Conservation (phyloP, 1,140 invertebrate genomes). For the Drosophila suzukii region DNA sequence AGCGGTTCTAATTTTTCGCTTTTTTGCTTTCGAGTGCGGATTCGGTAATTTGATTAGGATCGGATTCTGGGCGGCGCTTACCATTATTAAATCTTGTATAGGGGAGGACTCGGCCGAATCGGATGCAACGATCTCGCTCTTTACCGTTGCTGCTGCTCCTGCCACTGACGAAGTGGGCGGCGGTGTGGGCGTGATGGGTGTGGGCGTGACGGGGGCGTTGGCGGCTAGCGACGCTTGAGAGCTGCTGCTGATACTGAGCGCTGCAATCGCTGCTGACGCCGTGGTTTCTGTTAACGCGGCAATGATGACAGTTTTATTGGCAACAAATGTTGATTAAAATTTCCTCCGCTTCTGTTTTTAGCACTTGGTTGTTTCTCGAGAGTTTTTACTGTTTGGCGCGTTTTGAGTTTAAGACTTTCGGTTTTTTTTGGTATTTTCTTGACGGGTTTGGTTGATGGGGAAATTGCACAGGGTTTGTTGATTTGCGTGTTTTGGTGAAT, state of each 20-base stretch:
- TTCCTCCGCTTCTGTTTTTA: slow-evolving; percentile 38
- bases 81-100: slow-evolving; percentile 81
- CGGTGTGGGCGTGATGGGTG: slow-evolving; percentile 34
- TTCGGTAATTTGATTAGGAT: slow-evolving; percentile 46
- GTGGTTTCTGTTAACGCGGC: slow-evolving; percentile 82
- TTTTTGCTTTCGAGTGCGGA: slow-evolving; percentile 38
- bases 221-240: slow-evolving; percentile 75
- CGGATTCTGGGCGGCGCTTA: slow-evolving; percentile 69
- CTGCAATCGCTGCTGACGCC: slow-evolving; percentile 82
- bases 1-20: slow-evolving; percentile 32
- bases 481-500: slow-evolving; percentile 41
- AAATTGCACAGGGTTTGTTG: slow-evolving; percentile 52
- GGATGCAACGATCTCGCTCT: slow-evolving; percentile 73
- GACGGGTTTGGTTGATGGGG: slow-evolving; percentile 36
- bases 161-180: slow-evolving; percentile 31
- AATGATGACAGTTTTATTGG: slow-evolving; percentile 83
- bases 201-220: slow-evolving; percentile 33
- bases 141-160: slow-evolving; percentile 57
- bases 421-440: slow-evolving; percentile 71
- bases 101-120: slow-evolving; percentile 78
- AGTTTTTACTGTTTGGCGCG: slow-evolving; percentile 26
- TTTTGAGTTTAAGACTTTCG: slow-evolving; percentile 22
- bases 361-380: slow-evolving; percentile 20
- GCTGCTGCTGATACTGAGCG: slow-evolving; percentile 83
- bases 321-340: slow-evolving; percentile 78